Evolutionary conservation across 2,797 vertebrate genomes (phyloP), one percentile per base, ranked within the genome.

Genomic region (Xerus rutilus): DNA sequence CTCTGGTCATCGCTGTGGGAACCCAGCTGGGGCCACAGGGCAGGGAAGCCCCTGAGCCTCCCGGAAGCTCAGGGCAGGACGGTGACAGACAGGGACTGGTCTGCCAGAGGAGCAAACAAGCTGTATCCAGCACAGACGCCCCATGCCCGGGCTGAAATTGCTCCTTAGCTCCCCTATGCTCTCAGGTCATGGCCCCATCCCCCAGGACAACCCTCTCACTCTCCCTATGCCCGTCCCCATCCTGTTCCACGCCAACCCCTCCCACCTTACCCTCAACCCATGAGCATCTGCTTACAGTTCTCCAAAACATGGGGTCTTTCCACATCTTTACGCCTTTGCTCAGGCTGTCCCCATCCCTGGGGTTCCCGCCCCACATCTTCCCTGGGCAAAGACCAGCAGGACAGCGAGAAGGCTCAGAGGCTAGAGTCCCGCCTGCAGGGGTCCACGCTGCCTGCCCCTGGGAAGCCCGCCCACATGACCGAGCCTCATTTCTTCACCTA

Each of bases 41-140:
- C 13, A 0, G 30, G 39, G 32, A 57, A 13, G 25, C 23, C 8
- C 1, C 15, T 25, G 43, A 0, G 0, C 8, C 0, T 32, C 17
- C 74, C 0, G 0, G 20, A 39, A 39, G 25, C 28, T 76, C 43
- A 52, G 52, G 57, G 52, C 39, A 20, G 43, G 52, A 11, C 3
- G 23, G 30, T 1, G 11, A 73, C 45, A 67, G 62, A 32, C 2
- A 14, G 87, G 81, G 28, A 49, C 20, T 5, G 18, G 12, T 25
- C 43, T 4, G n/a, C 12, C 39, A 3, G 39, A 52, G n/a, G 9
- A 13, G 7, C 20, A 86, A 86, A 43, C 18, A 1, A 12, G 21
- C 39, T 12, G 20, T 3, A 2, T 18, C 15, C 6, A 6, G 17
- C n/a, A 0, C 1, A 82, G 4, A 74, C 5, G 7, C 49, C 72